Percentiles rank a stretch among this genome's conserved stretches.
Conservation (phyloP, 2,888 invertebrate genomes). For the Apotomis turbidana region DNA sequence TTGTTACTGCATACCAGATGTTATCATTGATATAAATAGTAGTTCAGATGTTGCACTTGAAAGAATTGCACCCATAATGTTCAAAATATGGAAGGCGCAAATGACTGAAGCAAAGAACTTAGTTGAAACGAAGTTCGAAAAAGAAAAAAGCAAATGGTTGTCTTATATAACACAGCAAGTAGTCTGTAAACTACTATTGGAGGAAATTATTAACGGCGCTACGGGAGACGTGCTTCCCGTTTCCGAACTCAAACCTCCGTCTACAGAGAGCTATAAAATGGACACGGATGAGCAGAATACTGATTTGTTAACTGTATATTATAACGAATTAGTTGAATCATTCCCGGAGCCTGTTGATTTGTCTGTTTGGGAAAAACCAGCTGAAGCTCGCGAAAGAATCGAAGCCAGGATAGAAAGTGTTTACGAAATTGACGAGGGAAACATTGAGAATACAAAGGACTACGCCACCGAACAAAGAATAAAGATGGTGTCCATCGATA, state of each 20-base stretch:
- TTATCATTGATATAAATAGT: constrained; percentile 79
- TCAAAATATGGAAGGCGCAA: constrained; percentile 71
- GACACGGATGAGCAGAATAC: constrained; percentile 73
- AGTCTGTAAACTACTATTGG: constrained; percentile 61
- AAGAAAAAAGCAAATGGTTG: constrained; percentile 60
- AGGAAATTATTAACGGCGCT: constrained; percentile 62
- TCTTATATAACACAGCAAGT: constrained; percentile 61
- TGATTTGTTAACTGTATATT: constrained; percentile 57
- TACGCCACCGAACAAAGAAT: constrained; percentile 71
- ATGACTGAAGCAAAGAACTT: constrained; percentile 63
- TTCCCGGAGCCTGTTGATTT: constrained; percentile 78
- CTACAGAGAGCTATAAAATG: constrained; percentile 70
- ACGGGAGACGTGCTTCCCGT: constrained; percentile 45
- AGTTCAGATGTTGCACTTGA: constrained; percentile 60
- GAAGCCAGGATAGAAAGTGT: constrained; percentile 70
- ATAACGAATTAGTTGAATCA: constrained; percentile 68
- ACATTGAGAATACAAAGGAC: constrained; percentile 68
- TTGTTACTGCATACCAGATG: constrained; percentile 82
- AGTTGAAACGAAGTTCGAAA: constrained; percentile 55
- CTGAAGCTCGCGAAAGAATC: constrained; percentile 75
- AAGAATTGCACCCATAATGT: constrained; percentile 62
- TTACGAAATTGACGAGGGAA: constrained; percentile 74
- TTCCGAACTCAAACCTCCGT: constrained; percentile 39
- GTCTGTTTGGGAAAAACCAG: constrained; percentile 77
- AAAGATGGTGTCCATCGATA: constrained; percentile 70